Base-by-base conservation (phyloP, 2,113 vertebrate species). In the Acrocephalus arundinaceus region DNA sequence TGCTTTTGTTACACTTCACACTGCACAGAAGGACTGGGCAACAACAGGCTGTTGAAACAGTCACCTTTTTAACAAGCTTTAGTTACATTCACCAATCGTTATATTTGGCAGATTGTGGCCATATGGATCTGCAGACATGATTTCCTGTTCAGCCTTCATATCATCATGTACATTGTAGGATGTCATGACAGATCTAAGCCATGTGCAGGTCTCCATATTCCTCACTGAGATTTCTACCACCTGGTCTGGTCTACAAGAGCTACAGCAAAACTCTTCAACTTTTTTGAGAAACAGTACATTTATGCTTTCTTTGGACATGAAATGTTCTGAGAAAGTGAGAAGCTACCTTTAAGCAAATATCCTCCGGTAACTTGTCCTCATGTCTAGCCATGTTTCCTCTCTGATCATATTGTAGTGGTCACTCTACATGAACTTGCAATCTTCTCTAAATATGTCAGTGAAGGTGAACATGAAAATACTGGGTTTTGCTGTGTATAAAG, bases 61-160 rank as follows among this genome's bases (percentile, higher is more conserved):
- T 21, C 35, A 87, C 48, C 74, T 88, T 92, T 80, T 77, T 87
- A 74, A 71, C 45, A 79, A 84, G 52, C 37, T 87, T 52, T 80
- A 65, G 19, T 48, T 66, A 75, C 17, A 28, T 88, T 65, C 49
- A 54, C 72, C 85, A 76, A 2, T 31, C 20, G 11, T 76, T 80
- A 83, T 37, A 58, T 11, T 54, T 54, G 37, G n/a, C 88, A 95
- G 92, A 90, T 90, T 92, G 82, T 49, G 75, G 41, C 87, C 90
- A 83, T 95, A 96, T 93, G 92, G 85, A 88, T 70, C 62, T 75
- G 63, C 67, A 95, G 79, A 85, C 78, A 70, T 13, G 7, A 80
- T 88, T 92, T 97, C 85, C 66, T 88, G 37, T 68, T 90, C 67
- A 90, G 67, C 13, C 37, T 85, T 93, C 63, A 31, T 79, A 49